Base-by-base conservation (phyloP, 2,888 invertebrate genomes). In the Aphodius sticticus region DNA sequence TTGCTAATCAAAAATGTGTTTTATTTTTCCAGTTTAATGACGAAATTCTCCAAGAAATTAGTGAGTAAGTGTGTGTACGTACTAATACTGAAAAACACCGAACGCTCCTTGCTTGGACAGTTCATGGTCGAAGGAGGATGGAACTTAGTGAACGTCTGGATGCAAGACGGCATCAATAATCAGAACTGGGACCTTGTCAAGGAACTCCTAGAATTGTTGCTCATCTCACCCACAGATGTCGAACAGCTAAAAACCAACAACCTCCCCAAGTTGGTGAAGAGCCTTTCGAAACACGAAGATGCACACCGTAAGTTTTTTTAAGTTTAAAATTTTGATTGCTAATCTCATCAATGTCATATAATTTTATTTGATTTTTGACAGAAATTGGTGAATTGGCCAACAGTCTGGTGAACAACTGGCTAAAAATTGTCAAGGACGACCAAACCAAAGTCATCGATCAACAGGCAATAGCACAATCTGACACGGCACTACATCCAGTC, bases 11-110 rank as follows among this genome's bases (percentile, higher is more conserved):
- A 77, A 81, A 77, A 16, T 16, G 53, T 82, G 82, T 82, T 79
- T 83, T 86, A 85, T 85, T 85, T 84, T 93, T 93, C 85, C 91
- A 97, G 97, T 88, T 93, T 98, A 87, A 98, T 98, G 98, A 96
- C 95, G 75, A 97, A 97, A 89, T 97, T 96, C 91, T 97, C 97
- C 0, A 97, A 96, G 89, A 98, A 98, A 89, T 91, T 98, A 84
- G 98, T 98, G 78, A 97, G 97, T 85, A 97, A 97, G 91, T 98
- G 98, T 90, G 96, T 98, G 86, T 98, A 98, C 87, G 94, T 97
- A 85, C 96, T 97, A 88, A 97, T 98, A 86, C 90, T 98, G 80
- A 96, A 96, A 89, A 94, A 95, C 82, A 97, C 98, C 12, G 94
- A 95, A 87, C 93, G 94, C 6, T 95, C 95, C 82, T 91, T 97